Evolutionary conservation across 2,888 invertebrate species (phyloP).

Genomic region (Sceliomorpha sp.): DNA sequence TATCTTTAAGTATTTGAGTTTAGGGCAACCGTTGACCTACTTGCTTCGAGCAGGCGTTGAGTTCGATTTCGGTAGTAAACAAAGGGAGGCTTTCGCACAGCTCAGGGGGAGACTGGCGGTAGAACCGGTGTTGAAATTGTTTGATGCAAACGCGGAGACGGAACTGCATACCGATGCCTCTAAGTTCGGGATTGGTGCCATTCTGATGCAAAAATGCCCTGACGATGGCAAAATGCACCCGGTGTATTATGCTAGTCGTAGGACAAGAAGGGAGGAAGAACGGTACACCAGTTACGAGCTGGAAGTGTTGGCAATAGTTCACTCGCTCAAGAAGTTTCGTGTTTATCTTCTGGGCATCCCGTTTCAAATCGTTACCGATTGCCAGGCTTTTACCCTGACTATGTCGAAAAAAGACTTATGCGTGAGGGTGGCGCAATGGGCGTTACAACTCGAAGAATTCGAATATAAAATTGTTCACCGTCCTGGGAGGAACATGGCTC

Average conservation of each 20-base stretch:
- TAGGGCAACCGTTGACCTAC: slow-evolving; percentile 8
- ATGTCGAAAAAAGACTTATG: too few relatives aligned
- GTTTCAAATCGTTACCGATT: too few relatives aligned
- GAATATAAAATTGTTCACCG: too few relatives aligned
- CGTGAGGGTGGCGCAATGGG: too few relatives aligned
- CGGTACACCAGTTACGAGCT: slow-evolving; percentile 36
- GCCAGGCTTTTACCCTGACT: too few relatives aligned
- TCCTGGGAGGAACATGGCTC: too few relatives aligned
- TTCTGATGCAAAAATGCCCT: slow-evolving; percentile 8
- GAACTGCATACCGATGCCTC: slow-evolving; percentile 33
- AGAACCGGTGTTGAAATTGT: slow-evolving; percentile 25
- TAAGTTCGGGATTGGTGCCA: slow-evolving; percentile 19
- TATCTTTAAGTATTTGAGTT: slow-evolving; percentile 1
- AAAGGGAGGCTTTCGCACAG: slow-evolving; percentile 1
- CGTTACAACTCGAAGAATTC: too few relatives aligned
- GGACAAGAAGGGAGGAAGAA: slow-evolving; percentile 14
- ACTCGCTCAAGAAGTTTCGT: slow-evolving; percentile 20
- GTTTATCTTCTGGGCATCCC: slow-evolving; percentile 22
- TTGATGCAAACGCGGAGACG: too few relatives aligned
- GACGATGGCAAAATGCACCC: slow-evolving; percentile 32
- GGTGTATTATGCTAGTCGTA: slow-evolving; percentile 19
- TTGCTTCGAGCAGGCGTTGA: background rate
- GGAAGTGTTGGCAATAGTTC: slow-evolving; percentile 28
- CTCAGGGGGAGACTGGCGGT: slow-evolving; percentile 3
- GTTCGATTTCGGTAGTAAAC: slow-evolving; percentile 1